Evolutionary conservation across 1,140 invertebrate genomes (phyloP), one percentile per base, ranked within the genome.

Genomic region (Calliopsis andreniformis): DNA sequence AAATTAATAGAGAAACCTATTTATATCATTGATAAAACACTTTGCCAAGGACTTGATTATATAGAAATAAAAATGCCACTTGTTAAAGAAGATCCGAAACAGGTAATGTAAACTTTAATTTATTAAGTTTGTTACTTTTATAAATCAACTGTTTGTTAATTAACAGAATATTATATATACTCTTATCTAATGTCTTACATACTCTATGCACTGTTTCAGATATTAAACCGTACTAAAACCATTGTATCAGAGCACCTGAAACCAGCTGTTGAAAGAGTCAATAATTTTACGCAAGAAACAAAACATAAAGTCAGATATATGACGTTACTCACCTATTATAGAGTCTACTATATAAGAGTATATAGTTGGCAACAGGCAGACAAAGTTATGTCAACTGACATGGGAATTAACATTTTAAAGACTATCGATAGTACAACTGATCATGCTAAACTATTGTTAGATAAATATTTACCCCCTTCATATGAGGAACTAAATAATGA

Each of bases 321-420:
- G 56, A 88, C 73, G 16, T 75, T 89, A 42, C 80, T 81, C 42
- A 89, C 87, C 63, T 88, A 89, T 81, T 90, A 88, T 64, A 89
- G 84, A 59, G 86, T 83, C 3, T 84, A 90, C 80, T 90, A 90
- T 66, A 80, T 90, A 62, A 82, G 88, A 76, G 76, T 88, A 62
- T 90, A 89, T 47, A 89, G 89, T 77, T 89, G 88, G 88, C 84
- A 87, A 78, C 85, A 89, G 68, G 88, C 87, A n/a, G 88, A 89
- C 42, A 86, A 75, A 83, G 83, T 89, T 6, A 90, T 90, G 89
- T 90, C 88, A 3, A 90, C 88, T 25, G 85, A 87, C 63, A 88
- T 84, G 12, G 89, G 88, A 63, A 87, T 89, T 28, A 89, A 83
- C 80, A 90, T 90, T 76, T 70, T 90, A 45, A 83, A 87, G 69